Percentiles rank a stretch among this genome's conserved stretches.
Conservation (phyloP, 2,888 invertebrate genomes). For the Chrysolina oricalcia region DNA sequence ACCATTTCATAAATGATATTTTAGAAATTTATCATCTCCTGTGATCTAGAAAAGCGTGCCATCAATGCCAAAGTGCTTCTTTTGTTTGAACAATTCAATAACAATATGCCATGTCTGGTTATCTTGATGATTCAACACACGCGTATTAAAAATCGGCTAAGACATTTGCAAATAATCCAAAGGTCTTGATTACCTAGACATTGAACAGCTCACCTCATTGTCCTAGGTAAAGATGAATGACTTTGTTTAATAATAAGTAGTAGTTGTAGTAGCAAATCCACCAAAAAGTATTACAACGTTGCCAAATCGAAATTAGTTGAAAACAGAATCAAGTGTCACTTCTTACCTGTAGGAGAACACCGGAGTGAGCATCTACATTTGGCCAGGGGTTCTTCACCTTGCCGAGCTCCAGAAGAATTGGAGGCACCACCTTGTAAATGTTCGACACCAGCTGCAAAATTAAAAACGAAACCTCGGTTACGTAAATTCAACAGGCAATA, state of each 20-base stretch:
- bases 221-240: neutral
- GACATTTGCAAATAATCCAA: neutral
- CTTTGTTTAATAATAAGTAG: neutral
- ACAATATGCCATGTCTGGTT: neutral
- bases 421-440: slow-evolving; percentile 94
- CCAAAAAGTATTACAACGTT: neutral
- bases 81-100: neutral
- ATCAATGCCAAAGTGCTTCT: neutral
- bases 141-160: neutral
- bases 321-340: neutral
- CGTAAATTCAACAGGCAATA: neutral
- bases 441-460: slow-evolving; percentile 84
- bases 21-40: too few relatives aligned
- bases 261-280: neutral
- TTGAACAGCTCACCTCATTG: neutral
- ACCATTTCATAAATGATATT: too few relatives aligned
- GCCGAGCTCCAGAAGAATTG: slow-evolving; percentile 92
- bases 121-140: neutral
- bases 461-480: slow-evolving; percentile 25
- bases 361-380: slow-evolving; percentile 98
- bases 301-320: neutral
- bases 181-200: neutral
- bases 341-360: slow-evolving; percentile 88
- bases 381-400: slow-evolving; percentile 99
- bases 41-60: neutral